These are phyloP conservation scores for Eonycteris spelaea DNA, from an alignment of 2,113 vertebrate genomes.

Conservation along the genomic window DNA sequence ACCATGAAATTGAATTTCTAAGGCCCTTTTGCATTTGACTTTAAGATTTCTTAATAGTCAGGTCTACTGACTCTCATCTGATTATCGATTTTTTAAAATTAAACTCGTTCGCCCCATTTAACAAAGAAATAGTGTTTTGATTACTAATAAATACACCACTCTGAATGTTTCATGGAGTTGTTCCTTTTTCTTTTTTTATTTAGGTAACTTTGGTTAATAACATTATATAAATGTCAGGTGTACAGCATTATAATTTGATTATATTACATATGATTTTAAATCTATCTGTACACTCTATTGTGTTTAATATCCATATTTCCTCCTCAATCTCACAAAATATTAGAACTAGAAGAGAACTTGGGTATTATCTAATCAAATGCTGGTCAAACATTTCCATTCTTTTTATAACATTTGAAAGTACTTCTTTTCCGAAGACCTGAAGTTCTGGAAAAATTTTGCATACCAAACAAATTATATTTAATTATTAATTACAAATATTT, in stretches of 20 bases:
- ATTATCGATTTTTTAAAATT: constrained; percentile 54
- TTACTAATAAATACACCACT: constrained; percentile 6
- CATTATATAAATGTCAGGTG: background rate
- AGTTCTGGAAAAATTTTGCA: background rate
- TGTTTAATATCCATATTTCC: background rate
- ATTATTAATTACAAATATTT: constrained; percentile 38
- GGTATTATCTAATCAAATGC: background rate
- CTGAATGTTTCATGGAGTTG: background rate
- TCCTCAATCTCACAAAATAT: background rate
- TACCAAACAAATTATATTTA: background rate
- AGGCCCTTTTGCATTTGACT: constrained; percentile 30
- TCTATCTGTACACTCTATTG: background rate
- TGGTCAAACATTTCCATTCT: background rate
- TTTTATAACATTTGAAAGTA: background rate
- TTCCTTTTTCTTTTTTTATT: background rate
- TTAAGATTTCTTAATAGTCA: constrained; percentile 46
- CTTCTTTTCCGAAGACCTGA: background rate
- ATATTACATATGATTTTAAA: no score
- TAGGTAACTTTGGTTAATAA: background rate
- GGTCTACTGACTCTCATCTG: constrained; percentile 37
- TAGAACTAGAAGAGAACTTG: background rate
- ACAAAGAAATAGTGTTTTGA: constrained; percentile 55
- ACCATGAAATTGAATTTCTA: constrained; percentile 59
- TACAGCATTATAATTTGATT: background rate
- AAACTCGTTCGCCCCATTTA: constrained; percentile 55